Percentiles rank a stretch among this genome's conserved stretches.
phyloP scores from a whole-genome alignment of 2,797 vertebrate species.

The Propithecus deckenii region DNA sequence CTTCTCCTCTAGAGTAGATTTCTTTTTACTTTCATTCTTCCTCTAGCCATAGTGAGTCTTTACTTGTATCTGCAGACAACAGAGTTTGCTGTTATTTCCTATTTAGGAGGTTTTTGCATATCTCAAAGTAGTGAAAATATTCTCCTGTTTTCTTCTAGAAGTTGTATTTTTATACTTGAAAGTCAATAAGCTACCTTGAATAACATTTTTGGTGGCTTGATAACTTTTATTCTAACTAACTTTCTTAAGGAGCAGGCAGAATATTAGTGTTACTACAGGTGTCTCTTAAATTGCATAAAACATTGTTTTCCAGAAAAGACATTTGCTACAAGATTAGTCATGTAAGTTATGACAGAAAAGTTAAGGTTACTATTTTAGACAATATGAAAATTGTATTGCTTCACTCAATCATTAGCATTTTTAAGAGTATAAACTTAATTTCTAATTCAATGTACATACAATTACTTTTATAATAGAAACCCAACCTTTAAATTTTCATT shows the following conservation, averaged over 20 bases:
- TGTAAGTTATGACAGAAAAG: neutral
- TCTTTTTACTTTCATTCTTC: no score
- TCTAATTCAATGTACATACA: slow-evolving; percentile 37
- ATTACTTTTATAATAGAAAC: slow-evolving; percentile 43
- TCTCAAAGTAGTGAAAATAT: neutral
- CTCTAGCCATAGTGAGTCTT: neutral
- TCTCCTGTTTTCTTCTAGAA: neutral
- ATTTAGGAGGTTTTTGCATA: neutral
- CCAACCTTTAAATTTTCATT: slow-evolving; percentile 27
- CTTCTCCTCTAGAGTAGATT: neutral
- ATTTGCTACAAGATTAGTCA: neutral
- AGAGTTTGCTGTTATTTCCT: neutral
- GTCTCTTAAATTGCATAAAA: neutral
- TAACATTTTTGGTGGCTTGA: neutral
- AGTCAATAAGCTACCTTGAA: neutral
- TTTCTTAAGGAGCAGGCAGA: neutral
- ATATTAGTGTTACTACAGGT: neutral
- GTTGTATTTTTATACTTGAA: neutral
- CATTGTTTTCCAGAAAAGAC: neutral
- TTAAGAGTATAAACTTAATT: slow-evolving; percentile 37
- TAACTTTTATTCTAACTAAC: neutral
- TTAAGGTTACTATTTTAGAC: neutral
- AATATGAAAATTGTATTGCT: neutral
- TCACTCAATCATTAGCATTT: neutral
- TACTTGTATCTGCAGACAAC: neutral